Conservation (phyloP, 2,888 invertebrate genomes). For the Flexamia atlantica region DNA sequence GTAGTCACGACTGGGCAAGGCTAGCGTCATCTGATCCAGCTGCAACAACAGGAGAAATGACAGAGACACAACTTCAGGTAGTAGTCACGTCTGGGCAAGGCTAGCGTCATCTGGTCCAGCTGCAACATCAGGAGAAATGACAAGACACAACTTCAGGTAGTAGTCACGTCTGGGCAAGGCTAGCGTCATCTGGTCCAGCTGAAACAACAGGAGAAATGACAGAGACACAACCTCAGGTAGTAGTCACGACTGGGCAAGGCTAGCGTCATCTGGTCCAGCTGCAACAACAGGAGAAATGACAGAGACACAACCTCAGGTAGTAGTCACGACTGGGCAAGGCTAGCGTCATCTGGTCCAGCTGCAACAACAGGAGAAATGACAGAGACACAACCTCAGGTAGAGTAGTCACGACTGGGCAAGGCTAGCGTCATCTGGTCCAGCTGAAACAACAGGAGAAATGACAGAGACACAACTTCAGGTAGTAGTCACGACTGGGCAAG, state of each 20-base stretch:
- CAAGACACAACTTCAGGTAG: constrained; percentile 77
- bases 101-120: constrained; percentile 70
- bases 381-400: constrained; percentile 78
- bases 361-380: too few relatives aligned
- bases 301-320: too few relatives aligned
- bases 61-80: too few relatives aligned
- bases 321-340: constrained; percentile 77
- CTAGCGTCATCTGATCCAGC: constrained; percentile 87
- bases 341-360: constrained; percentile 74
- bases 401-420: too few relatives aligned
- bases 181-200: constrained; percentile 84
- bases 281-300: too few relatives aligned
- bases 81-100: constrained; percentile 75
- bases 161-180: too few relatives aligned
- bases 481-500: too few relatives aligned
- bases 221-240: too few relatives aligned
- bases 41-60: constrained; percentile 75
- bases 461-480: too few relatives aligned
- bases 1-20: constrained; percentile 90
- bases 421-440: constrained; percentile 82
- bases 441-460: constrained; percentile 74
- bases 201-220: constrained; percentile 69
- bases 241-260: too few relatives aligned
- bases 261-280: too few relatives aligned
- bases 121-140: too few relatives aligned